These are phyloP conservation scores for Andrena flavipes DNA, from an alignment of 2,888 invertebrate genomes.

Conservation along the genomic window DNA sequence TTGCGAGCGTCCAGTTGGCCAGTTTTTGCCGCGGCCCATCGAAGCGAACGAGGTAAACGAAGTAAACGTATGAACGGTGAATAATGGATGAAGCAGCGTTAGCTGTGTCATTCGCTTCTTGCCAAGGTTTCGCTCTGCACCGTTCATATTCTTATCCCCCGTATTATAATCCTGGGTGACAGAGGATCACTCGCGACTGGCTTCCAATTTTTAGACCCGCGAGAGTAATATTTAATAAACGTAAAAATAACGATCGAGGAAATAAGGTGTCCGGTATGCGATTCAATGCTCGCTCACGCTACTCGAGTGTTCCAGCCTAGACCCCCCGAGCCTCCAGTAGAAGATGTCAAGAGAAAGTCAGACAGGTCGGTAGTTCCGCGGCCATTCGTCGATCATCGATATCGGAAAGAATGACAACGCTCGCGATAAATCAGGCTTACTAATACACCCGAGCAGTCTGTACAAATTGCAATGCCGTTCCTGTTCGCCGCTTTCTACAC, in stretches of 20 bases:
- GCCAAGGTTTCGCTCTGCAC: slow-evolving; percentile 1
- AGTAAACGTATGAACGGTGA: slow-evolving; percentile 62
- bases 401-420: neutral
- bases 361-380: slow-evolving; percentile 9
- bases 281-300: neutral
- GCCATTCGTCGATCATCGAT: neutral
- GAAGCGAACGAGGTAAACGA: slow-evolving; percentile 52
- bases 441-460: neutral
- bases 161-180: neutral
- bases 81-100: slow-evolving; percentile 60
- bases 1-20: slow-evolving; percentile 37
- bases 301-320: neutral
- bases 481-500: slow-evolving; percentile 32
- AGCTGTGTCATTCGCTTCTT: slow-evolving; percentile 25
- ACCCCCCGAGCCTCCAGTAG: slow-evolving; percentile 33
- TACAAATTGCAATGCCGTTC: slow-evolving; percentile 13
- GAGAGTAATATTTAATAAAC: no score
- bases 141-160: neutral
- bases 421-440: neutral
- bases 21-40: slow-evolving; percentile 43
- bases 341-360: slow-evolving; percentile 49
- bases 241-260: no score
- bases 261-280: neutral
- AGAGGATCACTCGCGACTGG: neutral
- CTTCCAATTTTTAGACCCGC: no score